Conservation (phyloP, 2,113 vertebrate species). For the Abramis brama region DNA sequence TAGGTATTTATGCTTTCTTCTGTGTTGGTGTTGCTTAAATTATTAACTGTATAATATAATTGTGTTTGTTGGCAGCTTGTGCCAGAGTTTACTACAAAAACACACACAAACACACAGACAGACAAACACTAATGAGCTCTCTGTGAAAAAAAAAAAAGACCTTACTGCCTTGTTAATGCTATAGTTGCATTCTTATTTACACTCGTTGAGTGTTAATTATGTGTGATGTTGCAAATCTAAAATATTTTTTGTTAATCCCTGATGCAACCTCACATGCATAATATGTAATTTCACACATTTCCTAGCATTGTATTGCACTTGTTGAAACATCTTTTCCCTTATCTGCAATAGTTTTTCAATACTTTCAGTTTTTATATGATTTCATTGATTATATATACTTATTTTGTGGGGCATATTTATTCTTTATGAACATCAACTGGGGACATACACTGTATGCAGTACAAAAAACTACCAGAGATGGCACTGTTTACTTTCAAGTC, state of each 20-base stretch:
- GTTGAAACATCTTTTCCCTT: not conserved
- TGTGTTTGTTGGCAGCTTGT: constrained; percentile 4
- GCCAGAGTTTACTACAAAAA: not conserved
- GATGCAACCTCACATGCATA: not conserved
- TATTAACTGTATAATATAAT: constrained; percentile 26
- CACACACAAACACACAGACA: constrained; percentile 12
- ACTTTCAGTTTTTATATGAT: not conserved
- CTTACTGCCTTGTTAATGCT: constrained; percentile 7
- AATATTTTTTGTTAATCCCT: constrained; percentile 6
- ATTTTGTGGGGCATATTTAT: not conserved
- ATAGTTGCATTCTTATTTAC: not conserved
- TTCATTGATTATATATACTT: not conserved
- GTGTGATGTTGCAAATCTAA: not conserved
- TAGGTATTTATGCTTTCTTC: not conserved
- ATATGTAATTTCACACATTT: not conserved
- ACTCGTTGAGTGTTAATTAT: not conserved
- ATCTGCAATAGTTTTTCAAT: not conserved
- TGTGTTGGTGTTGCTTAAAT: constrained; percentile 8
- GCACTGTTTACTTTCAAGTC: constrained; percentile 55
- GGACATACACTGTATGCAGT: not conserved
- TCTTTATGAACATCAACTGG: not conserved
- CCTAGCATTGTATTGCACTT: not conserved
- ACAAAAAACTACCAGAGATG: constrained; percentile 32
- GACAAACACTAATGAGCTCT: constrained; percentile 19
- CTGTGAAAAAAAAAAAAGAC: not conserved